Evolutionary conservation across 2,888 invertebrate genomes (phyloP).

Genomic region (Leptopterna dolabrata): DNA sequence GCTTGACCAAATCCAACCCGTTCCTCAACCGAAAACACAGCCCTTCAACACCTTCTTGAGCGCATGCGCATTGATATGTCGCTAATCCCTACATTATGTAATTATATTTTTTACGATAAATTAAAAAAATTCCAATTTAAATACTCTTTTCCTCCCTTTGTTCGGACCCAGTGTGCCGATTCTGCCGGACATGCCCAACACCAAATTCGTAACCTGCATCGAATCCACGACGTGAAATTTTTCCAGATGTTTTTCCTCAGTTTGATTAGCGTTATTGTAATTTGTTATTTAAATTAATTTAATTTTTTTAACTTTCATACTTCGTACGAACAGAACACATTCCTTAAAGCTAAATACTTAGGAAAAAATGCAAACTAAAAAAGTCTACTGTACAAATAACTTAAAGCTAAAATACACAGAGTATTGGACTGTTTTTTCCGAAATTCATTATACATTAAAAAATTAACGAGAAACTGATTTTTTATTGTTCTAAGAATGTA

Average conservation of each 20-base stretch:
- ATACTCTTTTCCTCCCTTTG: not conserved
- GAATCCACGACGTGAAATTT: not conserved
- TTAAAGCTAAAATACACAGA: slow-evolving; percentile 53
- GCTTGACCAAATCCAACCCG: not conserved
- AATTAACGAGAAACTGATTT: slow-evolving; percentile 26
- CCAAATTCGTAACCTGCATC: not conserved
- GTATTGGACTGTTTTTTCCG: slow-evolving; percentile 48
- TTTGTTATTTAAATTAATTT: slow-evolving; percentile 37
- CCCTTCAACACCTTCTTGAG: too few relatives aligned
- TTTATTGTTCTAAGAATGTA: slow-evolving; percentile 47
- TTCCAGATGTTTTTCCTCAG: slow-evolving; percentile 14
- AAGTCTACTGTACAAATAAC: slow-evolving; percentile 52
- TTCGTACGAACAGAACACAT: slow-evolving; percentile 56
- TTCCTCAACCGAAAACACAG: not conserved
- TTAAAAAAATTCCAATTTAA: not conserved
- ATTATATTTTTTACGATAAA: not conserved
- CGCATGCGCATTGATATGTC: slow-evolving; percentile 33
- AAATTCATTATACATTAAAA: slow-evolving; percentile 13
- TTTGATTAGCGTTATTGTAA: slow-evolving; percentile 20
- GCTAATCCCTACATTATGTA: slow-evolving; percentile 43
- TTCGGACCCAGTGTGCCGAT: slow-evolving; percentile 1
- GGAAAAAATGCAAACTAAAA: slow-evolving; percentile 46
- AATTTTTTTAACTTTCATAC: slow-evolving; percentile 27
- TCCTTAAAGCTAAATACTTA: slow-evolving; percentile 58
- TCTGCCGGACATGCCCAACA: slow-evolving; percentile 30